A percentile compares a stretch with the other conserved stretches of the same genome.
Evolutionary conservation across 2,797 vertebrate genomes (phyloP).

Genomic region (Gobionotothen gibberifrons): DNA sequence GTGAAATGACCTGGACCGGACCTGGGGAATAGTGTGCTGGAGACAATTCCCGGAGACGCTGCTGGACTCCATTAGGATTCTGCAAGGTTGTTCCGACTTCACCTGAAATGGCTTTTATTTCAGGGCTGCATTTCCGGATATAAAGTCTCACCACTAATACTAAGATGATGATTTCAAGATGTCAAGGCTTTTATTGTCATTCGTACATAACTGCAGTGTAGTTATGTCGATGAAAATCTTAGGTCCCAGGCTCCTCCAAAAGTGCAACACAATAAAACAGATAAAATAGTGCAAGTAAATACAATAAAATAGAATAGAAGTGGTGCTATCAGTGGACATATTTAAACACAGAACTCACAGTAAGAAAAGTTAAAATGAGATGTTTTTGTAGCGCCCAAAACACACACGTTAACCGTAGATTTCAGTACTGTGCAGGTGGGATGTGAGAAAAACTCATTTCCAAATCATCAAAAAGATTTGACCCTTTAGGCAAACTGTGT

Average conservation of each 20-base stretch:
- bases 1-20: conserved; percentile 47
- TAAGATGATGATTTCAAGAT: neutral
- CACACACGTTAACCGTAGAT: neutral
- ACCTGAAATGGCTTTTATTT: conserved; percentile 11
- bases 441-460: conserved; percentile 4
- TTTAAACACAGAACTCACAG: conserved; percentile 1
- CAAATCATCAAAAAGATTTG: neutral
- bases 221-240: too few relatives aligned
- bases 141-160: neutral
- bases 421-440: conserved; percentile 5
- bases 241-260: too few relatives aligned
- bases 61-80: conserved; percentile 6
- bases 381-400: conserved; percentile 13
- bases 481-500: conserved; percentile 1
- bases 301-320: too few relatives aligned
- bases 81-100: neutral
- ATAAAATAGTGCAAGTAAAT: too few relatives aligned
- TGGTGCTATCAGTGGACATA: too few relatives aligned
- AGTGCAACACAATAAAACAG: too few relatives aligned
- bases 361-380: neutral
- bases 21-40: conserved; percentile 9
- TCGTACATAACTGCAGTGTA: too few relatives aligned
- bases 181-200: too few relatives aligned
- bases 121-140: neutral
- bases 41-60: conserved; percentile 37